Evolutionary conservation across 2,797 vertebrate species (phyloP).

Genomic region (Varecia variegata): DNA sequence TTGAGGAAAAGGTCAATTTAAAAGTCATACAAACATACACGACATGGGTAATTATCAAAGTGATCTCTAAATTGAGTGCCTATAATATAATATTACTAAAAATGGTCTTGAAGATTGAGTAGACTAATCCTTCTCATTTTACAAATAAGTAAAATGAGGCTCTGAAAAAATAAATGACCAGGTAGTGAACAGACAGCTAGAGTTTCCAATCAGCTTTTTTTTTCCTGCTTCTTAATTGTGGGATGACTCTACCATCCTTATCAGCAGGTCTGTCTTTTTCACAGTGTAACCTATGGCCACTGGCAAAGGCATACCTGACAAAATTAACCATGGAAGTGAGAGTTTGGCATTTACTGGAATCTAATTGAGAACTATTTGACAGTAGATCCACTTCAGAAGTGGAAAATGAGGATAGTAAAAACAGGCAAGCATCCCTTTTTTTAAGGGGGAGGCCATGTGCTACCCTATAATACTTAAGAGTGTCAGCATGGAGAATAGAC

Average conservation of each 20-base stretch:
- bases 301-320: background rate
- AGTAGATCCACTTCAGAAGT: background rate
- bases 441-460: background rate
- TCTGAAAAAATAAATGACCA: background rate
- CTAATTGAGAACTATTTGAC: background rate
- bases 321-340: background rate
- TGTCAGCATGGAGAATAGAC: background rate
- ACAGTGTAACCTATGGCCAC: no score
- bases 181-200: background rate
- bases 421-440: background rate
- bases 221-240: background rate
- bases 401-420: background rate
- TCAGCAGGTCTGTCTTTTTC: background rate
- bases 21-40: background rate
- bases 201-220: background rate
- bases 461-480: background rate
- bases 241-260: background rate
- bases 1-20: background rate
- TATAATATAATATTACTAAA: background rate
- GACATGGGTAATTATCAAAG: background rate
- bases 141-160: background rate
- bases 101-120: background rate
- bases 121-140: background rate
- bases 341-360: background rate
- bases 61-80: background rate